These are phyloP conservation scores for Aphrocallistes beatrix DNA, from an alignment of 37 sponge, comb jelly and placozoan species.

Conservation along the genomic window DNA sequence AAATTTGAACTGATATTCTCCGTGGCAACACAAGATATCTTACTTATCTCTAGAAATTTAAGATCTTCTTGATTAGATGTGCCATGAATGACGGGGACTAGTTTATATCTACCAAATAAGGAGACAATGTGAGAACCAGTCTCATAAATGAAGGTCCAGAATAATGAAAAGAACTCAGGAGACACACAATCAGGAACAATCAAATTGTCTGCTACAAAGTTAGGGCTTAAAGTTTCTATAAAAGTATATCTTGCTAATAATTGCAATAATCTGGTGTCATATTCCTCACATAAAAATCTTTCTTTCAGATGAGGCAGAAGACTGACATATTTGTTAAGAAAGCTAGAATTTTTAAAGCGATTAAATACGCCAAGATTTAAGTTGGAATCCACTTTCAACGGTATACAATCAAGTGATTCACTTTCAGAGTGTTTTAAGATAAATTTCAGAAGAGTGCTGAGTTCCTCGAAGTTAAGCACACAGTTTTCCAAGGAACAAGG, in stretches of 20 bases:
- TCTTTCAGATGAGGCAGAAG: background rate
- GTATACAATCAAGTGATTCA: background rate
- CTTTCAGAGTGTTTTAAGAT: background rate
- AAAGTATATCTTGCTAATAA: background rate
- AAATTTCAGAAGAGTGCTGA: background rate
- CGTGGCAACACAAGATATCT: background rate
- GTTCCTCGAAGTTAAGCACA: background rate
- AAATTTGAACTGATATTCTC: background rate
- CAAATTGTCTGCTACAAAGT: background rate
- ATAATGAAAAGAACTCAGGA: background rate
- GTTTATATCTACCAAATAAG: background rate
- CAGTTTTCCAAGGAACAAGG: slow-evolving; percentile 13
- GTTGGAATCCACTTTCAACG: background rate
- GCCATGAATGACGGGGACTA: background rate
- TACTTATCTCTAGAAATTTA: background rate
- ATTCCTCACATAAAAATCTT: background rate
- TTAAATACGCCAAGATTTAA: background rate
- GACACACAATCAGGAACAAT: background rate
- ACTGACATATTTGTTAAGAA: background rate
- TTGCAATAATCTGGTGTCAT: background rate
- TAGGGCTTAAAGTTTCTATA: background rate
- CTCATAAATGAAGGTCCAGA: background rate
- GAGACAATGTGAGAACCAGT: background rate
- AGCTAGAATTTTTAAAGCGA: background rate
- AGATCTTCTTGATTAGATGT: background rate